A percentile compares a stretch with the other conserved stretches of the same genome.
phyloP scores from a whole-genome alignment of 1,140 invertebrate genomes.

The Mercenaria mercenaria region DNA sequence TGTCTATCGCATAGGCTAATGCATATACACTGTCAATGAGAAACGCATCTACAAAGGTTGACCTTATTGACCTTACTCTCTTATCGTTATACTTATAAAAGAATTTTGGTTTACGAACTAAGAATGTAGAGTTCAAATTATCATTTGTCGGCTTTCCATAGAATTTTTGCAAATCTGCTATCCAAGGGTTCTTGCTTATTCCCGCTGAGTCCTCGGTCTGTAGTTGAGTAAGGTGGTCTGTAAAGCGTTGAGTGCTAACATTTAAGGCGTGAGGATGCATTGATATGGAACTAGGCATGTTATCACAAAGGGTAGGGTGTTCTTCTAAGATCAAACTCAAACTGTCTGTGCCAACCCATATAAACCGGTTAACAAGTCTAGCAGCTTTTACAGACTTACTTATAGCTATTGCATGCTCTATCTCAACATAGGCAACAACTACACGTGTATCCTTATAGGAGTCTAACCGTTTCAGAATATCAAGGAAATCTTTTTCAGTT shows the following conservation, averaged over 20 bases:
- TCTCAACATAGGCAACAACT: constrained; percentile 90
- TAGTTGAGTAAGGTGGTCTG: constrained; percentile 69
- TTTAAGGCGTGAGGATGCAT: constrained; percentile 88
- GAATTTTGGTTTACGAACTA: constrained; percentile 90
- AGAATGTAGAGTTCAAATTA: not conserved
- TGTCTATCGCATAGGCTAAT: constrained; percentile 91
- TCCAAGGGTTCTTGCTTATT: constrained; percentile 42
- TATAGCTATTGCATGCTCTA: constrained; percentile 89
- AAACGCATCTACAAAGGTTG: constrained; percentile 89
- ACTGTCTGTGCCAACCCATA: constrained; percentile 92
- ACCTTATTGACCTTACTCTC: not conserved
- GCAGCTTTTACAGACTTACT: constrained; percentile 85
- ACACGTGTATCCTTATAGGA: constrained; percentile 83
- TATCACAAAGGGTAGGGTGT: constrained; percentile 89
- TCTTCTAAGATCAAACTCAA: constrained; percentile 91
- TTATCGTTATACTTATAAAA: not conserved
- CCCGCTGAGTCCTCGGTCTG: not conserved
- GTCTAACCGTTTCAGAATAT: constrained; percentile 56
- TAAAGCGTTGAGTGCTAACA: constrained; percentile 69
- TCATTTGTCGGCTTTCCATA: not conserved
- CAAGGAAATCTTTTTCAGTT: constrained; percentile 53
- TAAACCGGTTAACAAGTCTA: constrained; percentile 86
- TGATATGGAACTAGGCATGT: constrained; percentile 91
- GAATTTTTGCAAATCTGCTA: not conserved
- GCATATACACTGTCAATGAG: constrained; percentile 95